A percentile compares a stretch with the other conserved stretches of the same genome.
Evolutionary conservation across 2,888 invertebrate species (phyloP).

Genomic region (Cheilosia grossa): DNA sequence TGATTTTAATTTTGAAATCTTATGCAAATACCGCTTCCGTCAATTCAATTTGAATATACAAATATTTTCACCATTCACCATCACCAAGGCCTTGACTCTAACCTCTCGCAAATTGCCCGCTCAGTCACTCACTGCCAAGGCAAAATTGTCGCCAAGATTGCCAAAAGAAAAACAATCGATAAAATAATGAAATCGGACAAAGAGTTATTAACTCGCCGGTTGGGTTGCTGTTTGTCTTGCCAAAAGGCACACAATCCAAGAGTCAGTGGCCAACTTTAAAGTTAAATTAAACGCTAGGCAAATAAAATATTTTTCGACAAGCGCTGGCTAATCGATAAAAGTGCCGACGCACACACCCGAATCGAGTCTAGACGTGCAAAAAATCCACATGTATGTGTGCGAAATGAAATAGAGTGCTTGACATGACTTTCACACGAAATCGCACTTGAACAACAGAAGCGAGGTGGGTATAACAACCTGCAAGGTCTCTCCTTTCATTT

Average conservation of each 20-base stretch:
- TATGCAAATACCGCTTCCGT: slow-evolving; percentile 45
- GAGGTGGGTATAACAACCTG: not conserved
- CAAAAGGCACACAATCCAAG: slow-evolving; percentile 5
- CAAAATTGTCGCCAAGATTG: slow-evolving; percentile 41
- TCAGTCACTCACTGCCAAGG: slow-evolving; percentile 32
- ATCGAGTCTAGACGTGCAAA: slow-evolving; percentile 8
- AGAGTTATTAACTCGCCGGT: slow-evolving; percentile 42
- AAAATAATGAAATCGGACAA: slow-evolving; percentile 16
- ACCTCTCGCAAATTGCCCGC: slow-evolving; percentile 26
- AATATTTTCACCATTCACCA: slow-evolving; percentile 22
- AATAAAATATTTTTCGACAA: slow-evolving; percentile 27
- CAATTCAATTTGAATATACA: slow-evolving; percentile 15
- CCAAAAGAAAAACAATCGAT: slow-evolving; percentile 27
- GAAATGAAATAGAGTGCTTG: slow-evolving; percentile 3
- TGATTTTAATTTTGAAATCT: slow-evolving; percentile 11
- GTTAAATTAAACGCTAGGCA: slow-evolving; percentile 15
- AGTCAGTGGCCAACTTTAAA: slow-evolving; percentile 18
- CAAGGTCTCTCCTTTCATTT: slow-evolving; percentile 52
- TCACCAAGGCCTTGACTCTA: slow-evolving; percentile 41
- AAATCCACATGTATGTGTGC: not conserved
- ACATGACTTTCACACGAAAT: slow-evolving; percentile 35
- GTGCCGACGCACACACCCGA: not conserved
- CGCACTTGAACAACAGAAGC: slow-evolving; percentile 38
- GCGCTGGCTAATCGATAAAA: slow-evolving; percentile 41
- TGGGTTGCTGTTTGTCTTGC: slow-evolving; percentile 30